Evolutionary conservation across 2,113 vertebrate species (phyloP).

Genomic region (Alces alces): DNA sequence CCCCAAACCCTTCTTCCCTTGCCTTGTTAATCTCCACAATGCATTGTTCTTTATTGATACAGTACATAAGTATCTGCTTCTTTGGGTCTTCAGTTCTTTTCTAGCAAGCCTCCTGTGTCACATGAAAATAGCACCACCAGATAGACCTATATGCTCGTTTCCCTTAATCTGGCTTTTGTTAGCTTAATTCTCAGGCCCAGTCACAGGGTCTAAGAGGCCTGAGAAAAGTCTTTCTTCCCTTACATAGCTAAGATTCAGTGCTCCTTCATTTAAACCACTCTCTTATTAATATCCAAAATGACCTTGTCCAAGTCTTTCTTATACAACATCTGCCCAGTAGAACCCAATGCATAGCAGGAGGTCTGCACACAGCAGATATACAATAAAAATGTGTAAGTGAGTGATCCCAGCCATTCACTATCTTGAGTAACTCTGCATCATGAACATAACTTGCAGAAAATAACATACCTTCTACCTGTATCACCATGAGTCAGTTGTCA

Average conservation of each 20-base stretch:
- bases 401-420: too few relatives aligned
- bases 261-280: neutral
- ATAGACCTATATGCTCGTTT: neutral
- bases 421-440: neutral
- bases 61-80: neutral
- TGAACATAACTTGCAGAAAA: neutral
- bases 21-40: neutral
- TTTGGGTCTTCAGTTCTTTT: neutral
- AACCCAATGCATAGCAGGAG: neutral
- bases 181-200: neutral
- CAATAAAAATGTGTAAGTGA: neutral
- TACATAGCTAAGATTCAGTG: neutral
- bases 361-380: neutral
- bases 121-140: neutral
- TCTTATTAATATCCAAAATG: neutral
- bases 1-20: neutral
- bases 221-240: neutral
- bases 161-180: neutral
- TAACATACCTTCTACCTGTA: neutral
- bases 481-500: neutral
- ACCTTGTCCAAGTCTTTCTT: neutral
- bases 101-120: neutral
- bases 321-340: neutral
- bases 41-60: neutral
- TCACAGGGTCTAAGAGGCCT: neutral